Base-by-base conservation (phyloP, 2,113 vertebrate genomes). In the Apteryx mantelli region DNA sequence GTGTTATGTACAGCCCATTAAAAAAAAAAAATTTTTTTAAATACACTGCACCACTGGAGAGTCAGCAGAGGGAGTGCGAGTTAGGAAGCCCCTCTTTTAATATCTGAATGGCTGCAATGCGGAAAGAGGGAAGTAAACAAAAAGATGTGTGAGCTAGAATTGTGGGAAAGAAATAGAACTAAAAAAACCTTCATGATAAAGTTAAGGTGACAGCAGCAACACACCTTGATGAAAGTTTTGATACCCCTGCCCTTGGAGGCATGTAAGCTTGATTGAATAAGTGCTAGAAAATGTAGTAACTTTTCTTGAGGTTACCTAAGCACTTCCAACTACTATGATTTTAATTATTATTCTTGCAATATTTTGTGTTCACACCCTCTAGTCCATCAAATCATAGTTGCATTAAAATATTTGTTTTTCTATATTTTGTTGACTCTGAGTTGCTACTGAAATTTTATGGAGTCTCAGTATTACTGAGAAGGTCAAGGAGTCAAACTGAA, bases 41-140 rank as follows among this genome's bases (percentile, higher is more conserved):
- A 7, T 71, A 89, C 26, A 86, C 76, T 56, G 69, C 89, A 94
- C 82, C 73, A 32, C 94, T 78, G 82, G 73, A 86, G 82, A 91
- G 89, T 96, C 97, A 97, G 96, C 91, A 97, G 89, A 96, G 96
- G 95, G 94, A 96, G 95, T 68, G 82, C 10, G 24, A 91, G 95
- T 83, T 91, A 94, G 93, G 88, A 95, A 94, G 93, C 95, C 97
- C 82, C 91, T 95, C 75, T 88, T 86, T 71, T 55, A 86, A 77
- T 82, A 56, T 89, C 75, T 86, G 88, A 75, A 86, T 83, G 75
- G 55, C 68, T 94, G 76, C 76, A 93, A 0, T 73, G 79, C 56
- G 83, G 73, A 63, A 95, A 61, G 46, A 95, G 85, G 64, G 56
- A 89, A 85, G 63, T 92, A 91, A 96, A 95, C 65, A 90, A 46